Evolutionary conservation across 2,797 vertebrate genomes (phyloP), one percentile per base, ranked within the genome.

Genomic region (Coregonus ussuriensis): DNA sequence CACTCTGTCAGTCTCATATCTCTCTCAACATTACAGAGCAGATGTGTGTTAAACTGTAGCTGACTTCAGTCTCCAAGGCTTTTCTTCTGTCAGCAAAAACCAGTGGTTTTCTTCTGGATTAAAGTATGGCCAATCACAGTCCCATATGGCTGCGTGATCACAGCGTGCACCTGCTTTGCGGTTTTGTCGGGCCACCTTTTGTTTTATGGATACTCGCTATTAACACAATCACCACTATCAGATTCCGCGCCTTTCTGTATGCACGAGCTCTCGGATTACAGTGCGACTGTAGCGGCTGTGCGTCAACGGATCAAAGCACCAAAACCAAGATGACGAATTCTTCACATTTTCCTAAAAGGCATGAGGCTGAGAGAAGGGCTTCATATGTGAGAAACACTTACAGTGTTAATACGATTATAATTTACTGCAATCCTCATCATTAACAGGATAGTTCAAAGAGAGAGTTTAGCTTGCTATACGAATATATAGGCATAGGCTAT

Each of bases 161-260:
- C 81, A 88, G 87, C 88, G 86, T 89, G 89, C 91, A 93, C 92
- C 91, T 93, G 92, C 90, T 89, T 84, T 82, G 88, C 84, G 85
- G 88, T 87, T 74, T 77, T 79, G 75, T 81, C 81, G 78, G 83
- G 85, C 89, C 89, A 91, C 89, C 89, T 89, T 87, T 86, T 84
- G 82, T 88, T 90, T 92, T 91, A 92, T 89, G 90, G 85, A 80
- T 85, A 79, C 84, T 78, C 83, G 83, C 91, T 89, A 93, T 92
- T 91, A 93, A 92, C 91, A 91, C 89, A 88, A 92, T 91, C 91
- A 87, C 87, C 76, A 86, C 89, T 89, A 92, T 93, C 92, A 85
- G 82, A 88, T 93, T 89, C 89, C 91, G 82, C 86, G 88, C 90
- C 88, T 91, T 89, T 77, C 81, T 89, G 89, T 91, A 82, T 90